These are phyloP conservation scores for Neofelis nebulosa DNA, from an alignment of 2,113 vertebrate species.

Conservation along the genomic window DNA sequence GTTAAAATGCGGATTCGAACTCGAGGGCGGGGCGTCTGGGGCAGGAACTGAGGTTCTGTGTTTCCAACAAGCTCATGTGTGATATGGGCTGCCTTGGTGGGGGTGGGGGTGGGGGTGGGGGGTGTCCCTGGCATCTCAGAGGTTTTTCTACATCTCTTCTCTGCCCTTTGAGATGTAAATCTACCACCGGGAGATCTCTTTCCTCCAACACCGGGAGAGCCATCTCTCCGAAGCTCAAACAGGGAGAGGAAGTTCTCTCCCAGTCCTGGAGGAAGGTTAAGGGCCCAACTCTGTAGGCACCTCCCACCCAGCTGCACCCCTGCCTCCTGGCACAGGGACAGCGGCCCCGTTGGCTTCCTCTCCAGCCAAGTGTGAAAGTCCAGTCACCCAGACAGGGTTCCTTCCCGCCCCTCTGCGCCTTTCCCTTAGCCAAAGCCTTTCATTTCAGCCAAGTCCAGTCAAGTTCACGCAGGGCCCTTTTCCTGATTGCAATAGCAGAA, in stretches of 20 bases:
- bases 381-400: background rate
- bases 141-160: background rate
- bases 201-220: background rate
- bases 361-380: background rate
- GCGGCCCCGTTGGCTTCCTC: background rate
- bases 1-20: background rate
- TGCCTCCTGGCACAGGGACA: background rate
- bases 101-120: too few relatives aligned
- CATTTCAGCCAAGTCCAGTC: background rate
- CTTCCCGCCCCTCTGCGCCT: background rate
- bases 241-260: background rate
- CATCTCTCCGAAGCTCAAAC: background rate
- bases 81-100: too few relatives aligned
- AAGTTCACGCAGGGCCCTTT: background rate
- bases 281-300: rapidly evolving
- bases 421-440: background rate
- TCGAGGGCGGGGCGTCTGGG: background rate
- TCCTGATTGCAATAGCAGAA: too few relatives aligned
- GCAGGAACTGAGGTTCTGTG: background rate
- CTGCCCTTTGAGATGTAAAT: background rate
- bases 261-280: background rate
- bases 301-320: too few relatives aligned
- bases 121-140: background rate
- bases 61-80: background rate
- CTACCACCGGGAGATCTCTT: background rate